Conservation (phyloP, 35 echinoderm and acorn worm genomes). For the Apostichopus japonicus region DNA sequence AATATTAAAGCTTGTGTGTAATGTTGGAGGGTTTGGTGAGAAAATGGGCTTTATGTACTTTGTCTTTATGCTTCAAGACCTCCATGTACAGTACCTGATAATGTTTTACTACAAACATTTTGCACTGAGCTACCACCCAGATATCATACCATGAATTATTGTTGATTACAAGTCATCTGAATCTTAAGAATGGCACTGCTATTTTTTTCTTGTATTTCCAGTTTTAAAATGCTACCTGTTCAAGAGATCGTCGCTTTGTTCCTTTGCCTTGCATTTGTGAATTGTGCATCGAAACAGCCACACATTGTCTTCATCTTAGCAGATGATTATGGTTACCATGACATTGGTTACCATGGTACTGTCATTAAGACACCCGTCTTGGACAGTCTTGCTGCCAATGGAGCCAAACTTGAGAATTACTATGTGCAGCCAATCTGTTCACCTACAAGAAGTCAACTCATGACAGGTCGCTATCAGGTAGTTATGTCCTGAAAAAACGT, state of each 20-base stretch:
- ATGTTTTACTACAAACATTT: too few species aligned
- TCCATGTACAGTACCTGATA: too few species aligned
- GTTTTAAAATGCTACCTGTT: not conserved
- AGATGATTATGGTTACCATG: slow-evolving; percentile 76
- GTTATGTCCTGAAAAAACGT: too few species aligned
- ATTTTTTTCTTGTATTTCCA: not conserved
- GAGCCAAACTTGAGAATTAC: slow-evolving; percentile 77
- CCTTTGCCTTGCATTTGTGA: not conserved
- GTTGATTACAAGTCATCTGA: too few species aligned
- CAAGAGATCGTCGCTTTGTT: not conserved
- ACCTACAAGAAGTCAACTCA: slow-evolving; percentile 74
- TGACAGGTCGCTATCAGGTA: slow-evolving; percentile 81
- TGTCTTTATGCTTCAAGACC: too few species aligned
- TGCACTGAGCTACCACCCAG: too few species aligned
- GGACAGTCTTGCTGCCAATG: slow-evolving; percentile 62
- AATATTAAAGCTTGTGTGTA: too few species aligned
- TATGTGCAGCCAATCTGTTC: slow-evolving; percentile 80
- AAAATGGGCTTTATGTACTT: too few species aligned
- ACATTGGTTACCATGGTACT: slow-evolving; percentile 72
- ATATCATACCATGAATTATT: too few species aligned
- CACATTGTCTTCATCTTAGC: slow-evolving; percentile 78
- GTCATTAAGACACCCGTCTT: slow-evolving; percentile 64
- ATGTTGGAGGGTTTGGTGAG: too few species aligned
- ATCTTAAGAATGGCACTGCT: not conserved
- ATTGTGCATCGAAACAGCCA: slow-evolving; percentile 29